Evolutionary conservation across 2,888 invertebrate species (phyloP), one percentile per base, ranked within the genome.

Genomic region (Abscondita cerata): DNA sequence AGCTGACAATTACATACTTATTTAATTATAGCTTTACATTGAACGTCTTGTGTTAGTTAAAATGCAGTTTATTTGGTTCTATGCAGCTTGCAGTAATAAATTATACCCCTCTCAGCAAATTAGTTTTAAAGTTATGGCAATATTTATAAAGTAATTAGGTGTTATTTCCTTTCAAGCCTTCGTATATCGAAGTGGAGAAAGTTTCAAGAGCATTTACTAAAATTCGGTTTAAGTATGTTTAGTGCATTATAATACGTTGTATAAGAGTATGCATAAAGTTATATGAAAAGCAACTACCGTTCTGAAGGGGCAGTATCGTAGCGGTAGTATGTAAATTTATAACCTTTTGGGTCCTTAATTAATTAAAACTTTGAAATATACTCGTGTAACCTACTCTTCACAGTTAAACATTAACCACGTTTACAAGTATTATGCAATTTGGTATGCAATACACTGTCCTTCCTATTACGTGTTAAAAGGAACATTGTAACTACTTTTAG

Each of bases 241-340:
- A 44, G 44, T 44, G 44, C 44, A 44, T 44, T 44, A 16, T 44
- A 44, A 44, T 44, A 19, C 18, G 18, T 44, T 44, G 18, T n/a
- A 9, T 1, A 44, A 16, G 44, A 18, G 44, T 19, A 11, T 11
- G 18, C 18, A 44, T 19, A 18, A 44, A 44, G 44, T 44, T 44
- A 44, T 44, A 44, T 44, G 44, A 19, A 44, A 44, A 16, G 44
- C 44, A 16, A 44, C 9, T 44, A 44, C 44, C 44, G 44, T 18
- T 44, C 16, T 19, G 44, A 44, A 44, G 19, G 44, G 44, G 44
- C 44, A 44, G 44, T 44, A 44, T 18, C 44, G 44, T 44, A 44
- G 44, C 44, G 44, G 44, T 44, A 44, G 44, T 44, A 44, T 44
- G 44, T 19, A 44, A 44, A 44, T 44, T 44, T 44, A 44, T 44